Percentiles rank a stretch among this genome's conserved stretches.
These are phyloP conservation scores for Enteromius argenteus DNA, from an alignment of 2,797 vertebrate species.

Conservation along the genomic window DNA sequence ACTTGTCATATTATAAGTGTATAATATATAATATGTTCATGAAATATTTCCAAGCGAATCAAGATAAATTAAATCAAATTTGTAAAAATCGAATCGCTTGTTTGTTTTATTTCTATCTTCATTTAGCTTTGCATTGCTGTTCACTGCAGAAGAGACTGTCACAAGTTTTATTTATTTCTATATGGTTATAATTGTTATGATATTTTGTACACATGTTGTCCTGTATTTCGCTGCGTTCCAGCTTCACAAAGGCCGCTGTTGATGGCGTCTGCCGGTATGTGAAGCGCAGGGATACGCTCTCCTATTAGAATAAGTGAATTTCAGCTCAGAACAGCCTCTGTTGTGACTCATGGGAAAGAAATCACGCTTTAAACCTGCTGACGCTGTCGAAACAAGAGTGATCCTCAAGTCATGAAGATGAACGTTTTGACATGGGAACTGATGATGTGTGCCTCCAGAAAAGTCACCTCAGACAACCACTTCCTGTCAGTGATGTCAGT, in stretches of 20 bases:
- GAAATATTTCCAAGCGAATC: background rate
- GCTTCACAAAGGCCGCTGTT: conserved; percentile 36
- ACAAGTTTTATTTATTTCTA: background rate
- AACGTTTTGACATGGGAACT: background rate
- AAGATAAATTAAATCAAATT: background rate
- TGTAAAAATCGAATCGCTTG: background rate
- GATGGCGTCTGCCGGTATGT: conserved; percentile 49
- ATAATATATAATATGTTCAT: background rate
- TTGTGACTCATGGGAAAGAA: conserved; percentile 17
- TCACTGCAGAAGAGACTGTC: background rate
- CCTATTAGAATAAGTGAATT: conserved; percentile 62
- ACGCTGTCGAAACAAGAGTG: background rate
- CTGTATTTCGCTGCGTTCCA: background rate
- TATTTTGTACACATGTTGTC: background rate
- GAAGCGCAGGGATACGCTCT: conserved; percentile 60
- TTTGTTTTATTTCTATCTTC: background rate
- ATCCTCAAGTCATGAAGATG: background rate
- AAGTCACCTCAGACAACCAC: conserved; percentile 29
- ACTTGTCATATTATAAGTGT: too few relatives aligned
- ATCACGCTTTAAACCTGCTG: conserved; percentile 28
- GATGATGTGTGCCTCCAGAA: background rate
- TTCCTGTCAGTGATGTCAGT: conserved; percentile 42
- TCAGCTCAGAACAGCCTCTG: conserved; percentile 34
- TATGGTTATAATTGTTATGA: background rate
- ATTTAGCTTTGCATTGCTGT: background rate